phyloP scores from a whole-genome alignment of 2,113 vertebrate genomes.

The Campylomormyrus numenius region DNA sequence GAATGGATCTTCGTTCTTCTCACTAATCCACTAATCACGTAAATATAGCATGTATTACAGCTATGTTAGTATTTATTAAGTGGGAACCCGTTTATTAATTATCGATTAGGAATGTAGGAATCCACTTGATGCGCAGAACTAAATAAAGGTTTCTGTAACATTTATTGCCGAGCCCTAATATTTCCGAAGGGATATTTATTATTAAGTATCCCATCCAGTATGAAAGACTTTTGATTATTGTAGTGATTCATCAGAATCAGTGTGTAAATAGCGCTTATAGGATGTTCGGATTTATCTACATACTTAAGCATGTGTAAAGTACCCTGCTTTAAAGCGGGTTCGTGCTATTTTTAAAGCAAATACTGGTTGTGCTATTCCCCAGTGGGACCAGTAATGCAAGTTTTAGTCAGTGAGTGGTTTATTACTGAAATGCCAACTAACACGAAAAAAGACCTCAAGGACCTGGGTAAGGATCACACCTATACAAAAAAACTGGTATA shows the following conservation, averaged over 20 bases:
- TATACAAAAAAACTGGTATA: background rate
- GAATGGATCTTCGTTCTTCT: background rate
- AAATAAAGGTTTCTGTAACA: background rate
- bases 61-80: background rate
- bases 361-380: background rate
- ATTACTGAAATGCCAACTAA: background rate
- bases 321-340: background rate
- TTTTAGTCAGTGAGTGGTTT: background rate
- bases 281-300: background rate
- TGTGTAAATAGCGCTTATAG: background rate
- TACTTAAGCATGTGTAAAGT: background rate
- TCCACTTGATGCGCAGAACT: background rate
- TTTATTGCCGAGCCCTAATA: background rate
- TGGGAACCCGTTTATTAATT: background rate
- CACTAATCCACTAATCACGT: background rate
- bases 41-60: background rate
- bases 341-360: background rate
- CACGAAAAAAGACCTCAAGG: background rate
- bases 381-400: background rate
- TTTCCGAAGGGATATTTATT: background rate
- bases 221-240: background rate
- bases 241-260: background rate
- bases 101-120: background rate
- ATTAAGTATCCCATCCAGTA: background rate
- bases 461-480: background rate